Conservation (phyloP, 2,888 invertebrate species). For the Rhaphigaster nebulosa region DNA sequence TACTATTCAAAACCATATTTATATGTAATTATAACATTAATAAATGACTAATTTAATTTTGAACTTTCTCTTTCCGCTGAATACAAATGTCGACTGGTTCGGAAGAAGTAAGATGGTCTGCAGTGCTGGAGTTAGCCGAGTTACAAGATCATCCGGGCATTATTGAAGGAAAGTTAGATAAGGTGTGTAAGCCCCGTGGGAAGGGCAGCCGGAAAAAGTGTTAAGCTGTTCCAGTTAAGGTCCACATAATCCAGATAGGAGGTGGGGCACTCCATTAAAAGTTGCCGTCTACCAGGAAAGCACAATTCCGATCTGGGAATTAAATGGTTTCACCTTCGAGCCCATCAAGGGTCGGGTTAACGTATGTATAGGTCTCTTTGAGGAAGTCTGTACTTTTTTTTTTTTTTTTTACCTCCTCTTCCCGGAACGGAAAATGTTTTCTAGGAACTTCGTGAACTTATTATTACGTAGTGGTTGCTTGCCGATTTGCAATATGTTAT, state of each 20-base stretch:
- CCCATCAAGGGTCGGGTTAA: not conserved
- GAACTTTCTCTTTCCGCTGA: not conserved
- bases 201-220: conserved; percentile 18
- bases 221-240: conserved; percentile 36
- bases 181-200: conserved; percentile 32
- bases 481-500: not conserved
- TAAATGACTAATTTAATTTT: not conserved
- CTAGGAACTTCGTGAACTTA: not conserved
- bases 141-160: conserved; percentile 19
- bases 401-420: not conserved
- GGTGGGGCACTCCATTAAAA: conserved; percentile 19
- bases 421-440: not conserved
- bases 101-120: not conserved
- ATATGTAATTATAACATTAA: no score
- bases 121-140: not conserved
- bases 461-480: no score
- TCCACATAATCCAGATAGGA: conserved; percentile 1
- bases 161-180: conserved; percentile 37
- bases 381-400: not conserved
- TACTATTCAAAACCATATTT: no score
- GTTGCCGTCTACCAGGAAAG: not conserved
- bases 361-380: not conserved
- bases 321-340: not conserved
- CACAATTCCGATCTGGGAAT: conserved; percentile 2
- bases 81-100: not conserved